Evolutionary conservation across 2,888 invertebrate species (phyloP).

Genomic region (Mactromeris polynyma): DNA sequence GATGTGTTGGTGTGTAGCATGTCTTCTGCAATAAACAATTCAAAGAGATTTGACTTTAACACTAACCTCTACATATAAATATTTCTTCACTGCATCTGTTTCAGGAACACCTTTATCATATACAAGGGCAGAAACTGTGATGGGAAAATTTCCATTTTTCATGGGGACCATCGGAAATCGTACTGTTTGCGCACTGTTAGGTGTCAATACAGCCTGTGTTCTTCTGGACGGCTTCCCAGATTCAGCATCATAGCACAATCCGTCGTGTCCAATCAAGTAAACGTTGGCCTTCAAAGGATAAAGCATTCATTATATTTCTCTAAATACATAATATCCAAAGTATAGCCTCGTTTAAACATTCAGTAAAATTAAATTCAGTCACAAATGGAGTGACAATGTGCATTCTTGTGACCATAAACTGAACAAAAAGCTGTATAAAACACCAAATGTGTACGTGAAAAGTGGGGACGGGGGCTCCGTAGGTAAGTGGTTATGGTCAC

Average conservation of each 20-base stretch:
- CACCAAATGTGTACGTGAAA: no score
- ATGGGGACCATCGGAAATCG: constrained; percentile 28
- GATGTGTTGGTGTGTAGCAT: no score
- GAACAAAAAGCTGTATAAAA: no score
- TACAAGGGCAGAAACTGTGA: constrained; percentile 21
- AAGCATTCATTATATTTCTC: background rate
- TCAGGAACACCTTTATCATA: background rate
- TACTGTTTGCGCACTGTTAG: constrained; percentile 24
- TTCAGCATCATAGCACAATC: constrained; percentile 19
- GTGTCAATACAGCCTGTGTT: background rate
- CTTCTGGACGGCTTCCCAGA: constrained; percentile 12
- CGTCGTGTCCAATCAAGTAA: background rate
- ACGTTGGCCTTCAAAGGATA: constrained; percentile 3
- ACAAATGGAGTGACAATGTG: no score
- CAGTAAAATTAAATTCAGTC: no score
- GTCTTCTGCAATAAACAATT: no score
- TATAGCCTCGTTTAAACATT: background rate
- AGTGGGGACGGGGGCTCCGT: no score
- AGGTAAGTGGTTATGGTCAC: no score
- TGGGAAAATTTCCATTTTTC: background rate
- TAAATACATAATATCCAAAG: background rate
- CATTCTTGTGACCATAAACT: no score
- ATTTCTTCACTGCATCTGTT: constrained; percentile 11
- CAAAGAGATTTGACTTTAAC: no score
- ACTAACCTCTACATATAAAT: constrained; percentile 13